Conservation (phyloP, 1,140 invertebrate genomes). For the Cylas formicarius region DNA sequence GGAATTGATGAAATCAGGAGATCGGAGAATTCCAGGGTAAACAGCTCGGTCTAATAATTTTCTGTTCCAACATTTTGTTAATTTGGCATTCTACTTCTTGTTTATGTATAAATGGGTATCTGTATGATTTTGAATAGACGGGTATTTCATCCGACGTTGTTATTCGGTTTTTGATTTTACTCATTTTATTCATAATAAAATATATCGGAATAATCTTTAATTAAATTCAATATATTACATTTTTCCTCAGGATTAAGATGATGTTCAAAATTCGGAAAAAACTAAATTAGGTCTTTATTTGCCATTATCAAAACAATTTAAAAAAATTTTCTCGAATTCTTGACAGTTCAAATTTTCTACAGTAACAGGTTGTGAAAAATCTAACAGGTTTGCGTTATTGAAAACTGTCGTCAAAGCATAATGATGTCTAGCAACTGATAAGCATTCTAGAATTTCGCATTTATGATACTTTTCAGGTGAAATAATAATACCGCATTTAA, state of each 20-base stretch:
- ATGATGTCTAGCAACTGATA: constrained; percentile 3
- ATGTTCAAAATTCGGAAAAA: constrained; percentile 4
- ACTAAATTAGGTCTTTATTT: not conserved
- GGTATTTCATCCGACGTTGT: constrained; percentile 25
- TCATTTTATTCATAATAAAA: constrained; percentile 24
- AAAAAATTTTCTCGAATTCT: constrained; percentile 1
- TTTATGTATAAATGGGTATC: constrained; percentile 7
- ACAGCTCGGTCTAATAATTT: constrained; percentile 14
- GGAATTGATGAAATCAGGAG: constrained; percentile 17
- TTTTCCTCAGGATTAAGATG: constrained; percentile 16
- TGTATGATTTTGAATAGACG: constrained; percentile 15
- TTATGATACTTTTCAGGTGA: constrained; percentile 9
- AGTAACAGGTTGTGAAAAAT: constrained; percentile 6
- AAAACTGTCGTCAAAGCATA: constrained; percentile 12
- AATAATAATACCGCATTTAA: constrained; percentile 10
- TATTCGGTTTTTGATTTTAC: constrained; percentile 25
- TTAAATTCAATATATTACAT: constrained; percentile 10
- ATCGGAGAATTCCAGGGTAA: constrained; percentile 12
- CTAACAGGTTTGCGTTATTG: constrained; percentile 8
- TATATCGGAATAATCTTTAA: constrained; percentile 18
- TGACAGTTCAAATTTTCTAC: constrained; percentile 5
- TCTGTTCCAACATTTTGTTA: constrained; percentile 14
- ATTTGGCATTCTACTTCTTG: constrained; percentile 13
- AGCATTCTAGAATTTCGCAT: constrained; percentile 7
- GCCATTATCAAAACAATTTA: constrained; percentile 1